Evolutionary conservation across 2,888 invertebrate species (phyloP).

Genomic region (Monoplex corrugatus): DNA sequence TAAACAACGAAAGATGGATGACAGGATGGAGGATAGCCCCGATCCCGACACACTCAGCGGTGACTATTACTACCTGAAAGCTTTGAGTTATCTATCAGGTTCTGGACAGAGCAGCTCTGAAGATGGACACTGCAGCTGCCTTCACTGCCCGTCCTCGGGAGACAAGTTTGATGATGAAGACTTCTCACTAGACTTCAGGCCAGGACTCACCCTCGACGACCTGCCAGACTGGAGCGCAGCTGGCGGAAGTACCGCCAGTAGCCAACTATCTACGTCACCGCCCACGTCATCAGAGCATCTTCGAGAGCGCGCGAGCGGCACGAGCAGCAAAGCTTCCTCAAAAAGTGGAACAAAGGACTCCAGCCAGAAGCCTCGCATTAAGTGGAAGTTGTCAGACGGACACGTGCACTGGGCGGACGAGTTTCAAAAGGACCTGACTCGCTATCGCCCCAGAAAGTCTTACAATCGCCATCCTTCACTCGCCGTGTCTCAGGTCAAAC

Average conservation of each 20-base stretch:
- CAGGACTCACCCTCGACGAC: constrained; percentile 30
- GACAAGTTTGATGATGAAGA: neutral
- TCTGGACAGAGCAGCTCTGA: neutral
- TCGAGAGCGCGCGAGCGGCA: neutral
- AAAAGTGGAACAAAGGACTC: neutral
- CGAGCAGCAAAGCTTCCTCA: neutral
- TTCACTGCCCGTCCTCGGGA: neutral
- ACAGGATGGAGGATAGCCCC: neutral
- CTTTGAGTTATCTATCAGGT: constrained; percentile 15
- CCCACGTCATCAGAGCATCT: neutral
- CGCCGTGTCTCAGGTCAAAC: constrained; percentile 24
- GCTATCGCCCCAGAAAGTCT: constrained; percentile 42
- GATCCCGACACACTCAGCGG: constrained; percentile 1
- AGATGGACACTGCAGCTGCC: neutral
- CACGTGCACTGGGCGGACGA: constrained; percentile 56
- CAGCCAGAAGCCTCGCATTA: neutral
- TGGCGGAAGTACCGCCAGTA: neutral
- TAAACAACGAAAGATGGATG: neutral
- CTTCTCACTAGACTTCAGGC: constrained; percentile 36
- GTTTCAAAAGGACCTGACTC: constrained; percentile 49
- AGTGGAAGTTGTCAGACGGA: constrained; percentile 47
- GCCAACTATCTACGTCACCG: neutral
- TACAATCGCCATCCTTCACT: constrained; percentile 45
- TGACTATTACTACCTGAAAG: constrained; percentile 45
- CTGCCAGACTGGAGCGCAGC: neutral